Conservation (phyloP, 53 echinoderm and acorn worm genomes). For the Astropecten irregularis region DNA sequence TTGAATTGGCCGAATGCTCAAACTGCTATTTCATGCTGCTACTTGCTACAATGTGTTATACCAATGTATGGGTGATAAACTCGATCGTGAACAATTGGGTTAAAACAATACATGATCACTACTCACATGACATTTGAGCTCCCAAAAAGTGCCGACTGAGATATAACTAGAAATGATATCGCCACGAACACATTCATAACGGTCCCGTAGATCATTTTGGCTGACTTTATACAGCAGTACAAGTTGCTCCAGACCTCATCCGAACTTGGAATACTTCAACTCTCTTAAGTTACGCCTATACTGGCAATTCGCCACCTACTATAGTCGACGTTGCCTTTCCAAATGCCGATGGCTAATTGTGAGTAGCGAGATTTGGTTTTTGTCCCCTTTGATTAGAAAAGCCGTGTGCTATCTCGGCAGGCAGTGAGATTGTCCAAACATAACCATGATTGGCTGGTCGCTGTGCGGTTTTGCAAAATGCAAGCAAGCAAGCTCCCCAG, state of each 20-base stretch:
- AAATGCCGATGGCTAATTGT: slow-evolving; percentile 35
- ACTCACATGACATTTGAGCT: slow-evolving; percentile 52
- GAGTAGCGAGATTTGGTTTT: not conserved
- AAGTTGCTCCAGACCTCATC: not conserved
- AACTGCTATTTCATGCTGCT: too few species aligned
- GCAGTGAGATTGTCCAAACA: slow-evolving; percentile 50
- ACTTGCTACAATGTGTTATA: too few species aligned
- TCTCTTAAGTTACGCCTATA: not conserved
- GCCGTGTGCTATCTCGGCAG: slow-evolving; percentile 36
- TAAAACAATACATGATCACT: not conserved
- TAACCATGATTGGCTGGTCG: slow-evolving; percentile 33
- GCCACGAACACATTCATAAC: not conserved
- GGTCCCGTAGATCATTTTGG: not conserved
- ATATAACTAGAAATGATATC: slow-evolving; percentile 16
- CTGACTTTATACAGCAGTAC: not conserved
- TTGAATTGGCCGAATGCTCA: too few species aligned
- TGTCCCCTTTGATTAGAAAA: slow-evolving; percentile 6
- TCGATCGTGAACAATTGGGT: too few species aligned
- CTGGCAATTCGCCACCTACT: not conserved
- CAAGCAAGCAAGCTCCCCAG: too few species aligned
- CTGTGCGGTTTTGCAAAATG: slow-evolving; percentile 20
- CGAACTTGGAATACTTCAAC: too few species aligned
- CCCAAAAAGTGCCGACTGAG: slow-evolving; percentile 22
- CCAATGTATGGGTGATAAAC: too few species aligned
- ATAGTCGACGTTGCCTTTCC: slow-evolving; percentile 1